Evolutionary conservation across 2,113 vertebrate species (phyloP).

Genomic region (Sialia sialis): DNA sequence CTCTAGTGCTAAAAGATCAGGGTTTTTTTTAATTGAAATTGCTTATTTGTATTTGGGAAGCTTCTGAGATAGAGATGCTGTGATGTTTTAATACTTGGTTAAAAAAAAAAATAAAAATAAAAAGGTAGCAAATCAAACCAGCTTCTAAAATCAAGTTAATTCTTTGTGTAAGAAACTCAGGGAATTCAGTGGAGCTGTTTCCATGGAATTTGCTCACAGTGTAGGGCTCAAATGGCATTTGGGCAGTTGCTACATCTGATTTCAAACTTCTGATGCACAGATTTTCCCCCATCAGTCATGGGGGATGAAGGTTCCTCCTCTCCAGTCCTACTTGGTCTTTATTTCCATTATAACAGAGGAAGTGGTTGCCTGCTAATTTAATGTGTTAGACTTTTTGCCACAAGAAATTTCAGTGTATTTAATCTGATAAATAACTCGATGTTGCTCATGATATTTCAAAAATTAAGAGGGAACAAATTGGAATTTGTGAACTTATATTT

Average conservation of each 20-base stretch:
- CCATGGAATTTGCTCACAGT: not conserved
- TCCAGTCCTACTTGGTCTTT: not conserved
- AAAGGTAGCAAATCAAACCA: not conserved
- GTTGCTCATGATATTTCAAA: not conserved
- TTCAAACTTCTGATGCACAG: not conserved
- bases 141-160: not conserved
- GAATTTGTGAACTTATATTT: not conserved
- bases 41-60: not conserved
- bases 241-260: not conserved
- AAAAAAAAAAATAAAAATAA: not conserved
- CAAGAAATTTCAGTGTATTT: not conserved
- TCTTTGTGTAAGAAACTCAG: not conserved
- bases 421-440: not conserved
- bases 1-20: not conserved
- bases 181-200: not conserved
- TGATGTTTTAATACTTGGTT: not conserved
- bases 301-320: not conserved
- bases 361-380: not conserved
- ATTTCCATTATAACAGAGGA: not conserved
- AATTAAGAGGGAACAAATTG: not conserved
- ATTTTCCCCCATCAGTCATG: too few relatives aligned
- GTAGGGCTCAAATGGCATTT: not conserved
- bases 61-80: not conserved
- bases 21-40: not conserved
- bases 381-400: not conserved